Evolutionary conservation across 2,797 vertebrate genomes (phyloP), one percentile per base, ranked within the genome.

Genomic region (Pseudochromis fuscus): DNA sequence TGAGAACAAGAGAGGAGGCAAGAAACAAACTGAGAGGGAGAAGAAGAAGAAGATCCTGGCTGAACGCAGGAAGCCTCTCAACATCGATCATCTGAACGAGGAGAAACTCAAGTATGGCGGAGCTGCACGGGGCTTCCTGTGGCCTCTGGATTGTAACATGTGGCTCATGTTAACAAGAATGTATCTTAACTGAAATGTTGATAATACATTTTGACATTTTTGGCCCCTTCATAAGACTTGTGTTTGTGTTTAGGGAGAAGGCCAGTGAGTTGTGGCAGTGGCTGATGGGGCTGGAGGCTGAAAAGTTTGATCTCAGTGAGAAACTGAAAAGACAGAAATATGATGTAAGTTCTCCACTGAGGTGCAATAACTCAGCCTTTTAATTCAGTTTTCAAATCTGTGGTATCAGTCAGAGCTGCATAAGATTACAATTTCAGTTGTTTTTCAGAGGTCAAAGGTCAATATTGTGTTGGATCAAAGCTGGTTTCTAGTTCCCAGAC

Each of bases 11-110:
- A 93, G 56, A 90, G 94, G 96, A 90, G 97, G 91, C 58, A 99
- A 99, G 94, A 99, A 99, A 88, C 96, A 98, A 89, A 99, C 98
- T 0, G 98, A 97, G 85, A 95, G 98, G 67, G 98, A 99, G 93
- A 96, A 97, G 19, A 99, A 99, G 93, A 99, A 97, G 96, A 99
- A 98, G 93, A 92, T 97, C 68, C 91, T 99, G 87, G 96, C 97
- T 0, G 98, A 99, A 0, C 95, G 98, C 57, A 95, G 93, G 88
- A 99, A 98, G 91, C 80, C 94, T 1, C 94, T 99, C 31, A 97
- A 78, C 68, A 70, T 94, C 1, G 95, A 95, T 60, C 93, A 95
- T 69, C 76, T 95, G 53, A 89, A 42, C 2, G 94, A 95, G 19
- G 94, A 95, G 0, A 95, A 95, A 80, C 93, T 95, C 18, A 95